Conservation (phyloP, 2,797 vertebrate species). For the Echeneis naucrates region DNA sequence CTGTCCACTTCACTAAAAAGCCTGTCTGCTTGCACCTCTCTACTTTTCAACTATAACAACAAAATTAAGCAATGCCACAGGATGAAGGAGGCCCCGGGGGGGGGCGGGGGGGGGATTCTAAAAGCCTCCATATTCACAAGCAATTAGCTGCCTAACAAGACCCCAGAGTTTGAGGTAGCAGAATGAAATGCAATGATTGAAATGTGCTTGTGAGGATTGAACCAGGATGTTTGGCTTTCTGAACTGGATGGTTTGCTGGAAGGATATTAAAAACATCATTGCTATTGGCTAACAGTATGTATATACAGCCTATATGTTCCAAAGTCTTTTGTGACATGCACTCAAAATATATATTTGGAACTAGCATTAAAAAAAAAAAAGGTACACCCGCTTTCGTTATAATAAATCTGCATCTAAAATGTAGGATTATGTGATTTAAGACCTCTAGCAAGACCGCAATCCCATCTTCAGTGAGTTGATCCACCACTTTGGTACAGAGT, state of each 20-base stretch:
- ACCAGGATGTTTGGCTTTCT: constrained; percentile 51
- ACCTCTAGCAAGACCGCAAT: background rate
- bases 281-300: constrained; percentile 39
- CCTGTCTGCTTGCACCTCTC: constrained; percentile 43
- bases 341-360: constrained; percentile 7
- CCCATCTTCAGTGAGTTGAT: background rate
- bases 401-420: background rate
- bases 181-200: constrained; percentile 70
- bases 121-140: constrained; percentile 57
- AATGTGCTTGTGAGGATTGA: constrained; percentile 41
- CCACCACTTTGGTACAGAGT: too few species aligned
- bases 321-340: constrained; percentile 17
- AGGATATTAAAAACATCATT: constrained; percentile 61
- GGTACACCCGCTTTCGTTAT: too few species aligned
- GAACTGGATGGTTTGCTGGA: constrained; percentile 49
- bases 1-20: constrained; percentile 44
- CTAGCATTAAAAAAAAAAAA: too few species aligned
- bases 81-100: constrained; percentile 52
- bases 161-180: constrained; percentile 69
- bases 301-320: background rate
- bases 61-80: constrained; percentile 55
- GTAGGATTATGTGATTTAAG: background rate
- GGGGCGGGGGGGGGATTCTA: constrained; percentile 43
- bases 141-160: constrained; percentile 75
- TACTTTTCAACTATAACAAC: constrained; percentile 65